Base-by-base conservation (phyloP, 2,888 invertebrate species). In the Polydrusus tereticollis region DNA sequence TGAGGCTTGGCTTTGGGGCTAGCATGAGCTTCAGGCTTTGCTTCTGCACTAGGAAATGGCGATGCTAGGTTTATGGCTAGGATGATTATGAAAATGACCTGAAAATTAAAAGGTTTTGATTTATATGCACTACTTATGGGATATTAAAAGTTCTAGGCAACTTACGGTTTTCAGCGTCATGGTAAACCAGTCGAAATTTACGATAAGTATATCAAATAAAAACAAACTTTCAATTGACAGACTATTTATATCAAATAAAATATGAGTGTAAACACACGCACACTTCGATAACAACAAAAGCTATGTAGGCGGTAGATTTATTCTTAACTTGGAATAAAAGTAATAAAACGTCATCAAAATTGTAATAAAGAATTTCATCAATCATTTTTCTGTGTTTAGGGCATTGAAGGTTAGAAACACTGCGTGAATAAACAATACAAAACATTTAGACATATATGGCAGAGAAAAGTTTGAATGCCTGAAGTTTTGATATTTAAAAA, bases 41-140 rank as follows among this genome's bases (percentile, higher is more conserved):
- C 45, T 65, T 70, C 68, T 26, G 76, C n/a, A n/a, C n/a, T n/a
- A n/a, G n/a, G 76, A 43, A 76, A 59, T 2, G 77, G 72, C 7
- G 73, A 63, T 18, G 77, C 75, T 8, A 71, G 43, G 41, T 71
- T 75, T 12, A 75, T 6, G 52, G 76, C 77, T n/a, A n/a, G n/a
- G 47, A 78, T 55, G 66, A 76, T 43, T 55, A 73, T 75, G 52
- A 16, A 10, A 7, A 73, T 66, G 52, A 77, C n/a, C n/a, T n/a
- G n/a, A n/a, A n/a, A n/a, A n/a, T n/a, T n/a, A n/a, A n/a, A n/a
- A n/a, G n/a, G n/a, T n/a, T n/a, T n/a, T n/a, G n/a, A n/a, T n/a
- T n/a, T n/a, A n/a, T n/a, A n/a, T n/a, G n/a, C n/a, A n/a, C n/a
- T n/a, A n/a, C n/a, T n/a, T n/a, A n/a, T n/a, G n/a, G n/a, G n/a